phyloP scores from a whole-genome alignment of 2,888 invertebrate genomes.

The Oconnorella tubifera region DNA sequence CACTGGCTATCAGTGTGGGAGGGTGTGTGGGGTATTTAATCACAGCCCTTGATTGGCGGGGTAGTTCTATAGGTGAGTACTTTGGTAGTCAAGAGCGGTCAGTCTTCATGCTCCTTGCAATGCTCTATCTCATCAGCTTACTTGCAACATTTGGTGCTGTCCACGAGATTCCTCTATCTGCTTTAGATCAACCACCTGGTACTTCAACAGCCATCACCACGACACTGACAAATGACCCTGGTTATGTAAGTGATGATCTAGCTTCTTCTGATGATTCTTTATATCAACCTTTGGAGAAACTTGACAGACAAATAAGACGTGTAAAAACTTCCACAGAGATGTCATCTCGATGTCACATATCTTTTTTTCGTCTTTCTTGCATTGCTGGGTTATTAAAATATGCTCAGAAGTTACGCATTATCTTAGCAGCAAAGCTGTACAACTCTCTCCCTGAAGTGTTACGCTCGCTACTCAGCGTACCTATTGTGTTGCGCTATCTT shows the following conservation, averaged over 20 bases:
- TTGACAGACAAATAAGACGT: neutral
- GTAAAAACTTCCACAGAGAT: no score
- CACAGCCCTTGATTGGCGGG: constrained; percentile 79
- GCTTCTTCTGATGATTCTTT: constrained; percentile 5
- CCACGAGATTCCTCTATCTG: constrained; percentile 71
- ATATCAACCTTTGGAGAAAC: no score
- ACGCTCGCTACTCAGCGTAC: constrained; percentile 65
- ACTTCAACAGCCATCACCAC: neutral
- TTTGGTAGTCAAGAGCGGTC: constrained; percentile 85
- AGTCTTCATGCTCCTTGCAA: constrained; percentile 83
- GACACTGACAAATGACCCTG: no score
- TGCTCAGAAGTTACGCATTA: no score
- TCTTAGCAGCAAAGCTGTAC: constrained; percentile 19
- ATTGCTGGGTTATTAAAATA: no score
- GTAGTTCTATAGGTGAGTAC: constrained; percentile 61
- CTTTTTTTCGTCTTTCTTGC: constrained; percentile 8
- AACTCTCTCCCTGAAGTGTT: constrained; percentile 30
- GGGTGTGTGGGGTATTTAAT: constrained; percentile 86
- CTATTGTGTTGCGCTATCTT: constrained; percentile 75
- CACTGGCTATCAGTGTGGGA: constrained; percentile 91
- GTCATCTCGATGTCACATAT: no score
- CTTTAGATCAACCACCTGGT: no score
- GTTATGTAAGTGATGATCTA: constrained; percentile 18
- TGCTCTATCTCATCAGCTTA: constrained; percentile 81
- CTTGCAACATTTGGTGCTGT: constrained; percentile 80